Evolutionary conservation across 2,888 invertebrate genomes (phyloP).

Genomic region (Hirtodrosophila trivittata): DNA sequence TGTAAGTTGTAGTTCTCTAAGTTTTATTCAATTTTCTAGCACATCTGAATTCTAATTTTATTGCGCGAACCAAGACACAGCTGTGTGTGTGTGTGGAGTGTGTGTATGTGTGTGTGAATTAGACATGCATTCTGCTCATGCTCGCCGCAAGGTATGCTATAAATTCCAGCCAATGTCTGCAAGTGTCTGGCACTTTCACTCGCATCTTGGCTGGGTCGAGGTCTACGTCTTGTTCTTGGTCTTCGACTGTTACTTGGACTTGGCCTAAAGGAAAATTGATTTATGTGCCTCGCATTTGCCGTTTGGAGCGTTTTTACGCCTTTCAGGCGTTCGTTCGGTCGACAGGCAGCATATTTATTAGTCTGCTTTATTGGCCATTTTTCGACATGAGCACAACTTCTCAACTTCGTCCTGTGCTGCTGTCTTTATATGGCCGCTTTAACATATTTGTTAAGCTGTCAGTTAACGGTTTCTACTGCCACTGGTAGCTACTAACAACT

Average conservation of each 20-base stretch:
- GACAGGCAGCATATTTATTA: constrained; percentile 71
- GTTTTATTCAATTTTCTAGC: constrained; percentile 55
- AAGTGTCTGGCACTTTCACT: constrained; percentile 18
- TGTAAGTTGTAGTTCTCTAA: constrained; percentile 81
- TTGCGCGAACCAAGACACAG: constrained; percentile 1
- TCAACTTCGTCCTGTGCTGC: not conserved
- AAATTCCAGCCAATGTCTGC: constrained; percentile 39
- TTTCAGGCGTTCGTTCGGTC: constrained; percentile 49
- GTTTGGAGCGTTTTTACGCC: constrained; percentile 57
- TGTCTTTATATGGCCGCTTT: too few relatives aligned
- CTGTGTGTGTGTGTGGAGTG: not conserved
- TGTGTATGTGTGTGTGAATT: constrained; percentile 4
- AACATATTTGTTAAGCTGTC: constrained; percentile 47
- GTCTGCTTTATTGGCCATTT: constrained; percentile 59
- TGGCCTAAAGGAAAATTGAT: constrained; percentile 49
- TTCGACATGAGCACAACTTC: constrained; percentile 50
- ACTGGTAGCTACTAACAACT: constrained; percentile 13
- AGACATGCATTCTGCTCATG: constrained; percentile 35
- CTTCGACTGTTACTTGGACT: not conserved
- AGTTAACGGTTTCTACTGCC: constrained; percentile 16
- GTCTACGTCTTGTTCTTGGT: not conserved
- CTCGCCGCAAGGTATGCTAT: constrained; percentile 47
- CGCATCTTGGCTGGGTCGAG: not conserved
- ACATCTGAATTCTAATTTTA: constrained; percentile 57
- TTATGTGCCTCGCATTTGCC: constrained; percentile 45